Conservation (phyloP, 2,797 vertebrate genomes). For the Poeciliopsis gracilis region DNA sequence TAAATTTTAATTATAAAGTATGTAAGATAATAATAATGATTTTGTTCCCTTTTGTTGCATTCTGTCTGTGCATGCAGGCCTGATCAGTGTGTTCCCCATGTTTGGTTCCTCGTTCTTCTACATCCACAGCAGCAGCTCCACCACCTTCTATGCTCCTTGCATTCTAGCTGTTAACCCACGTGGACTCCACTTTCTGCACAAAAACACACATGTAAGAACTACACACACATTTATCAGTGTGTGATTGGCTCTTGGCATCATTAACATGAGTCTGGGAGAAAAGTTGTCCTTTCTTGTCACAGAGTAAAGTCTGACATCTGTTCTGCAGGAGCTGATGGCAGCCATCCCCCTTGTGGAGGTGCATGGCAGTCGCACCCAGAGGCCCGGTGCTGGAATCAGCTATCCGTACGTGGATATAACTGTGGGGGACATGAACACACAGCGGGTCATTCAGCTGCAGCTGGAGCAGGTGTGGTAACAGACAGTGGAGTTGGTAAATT, state of each 20-base stretch:
- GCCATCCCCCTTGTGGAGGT: conserved; percentile 89
- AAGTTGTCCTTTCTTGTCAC: conserved; percentile 11
- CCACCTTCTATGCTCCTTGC: conserved; percentile 87
- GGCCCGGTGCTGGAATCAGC: conserved; percentile 86
- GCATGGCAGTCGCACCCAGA: conserved; percentile 91
- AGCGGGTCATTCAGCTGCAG: conserved; percentile 90
- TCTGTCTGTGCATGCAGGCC: conserved; percentile 76
- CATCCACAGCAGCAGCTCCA: conserved; percentile 95
- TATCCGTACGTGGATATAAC: conserved; percentile 93
- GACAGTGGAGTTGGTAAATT: conserved; percentile 1
- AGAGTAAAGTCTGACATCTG: conserved; percentile 30
- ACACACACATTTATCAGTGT: background rate
- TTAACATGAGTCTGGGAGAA: conserved; percentile 22
- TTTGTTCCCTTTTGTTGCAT: background rate
- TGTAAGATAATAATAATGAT: background rate
- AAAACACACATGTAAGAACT: conserved; percentile 88
- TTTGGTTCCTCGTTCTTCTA: conserved; percentile 98
- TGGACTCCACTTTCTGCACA: conserved; percentile 94
- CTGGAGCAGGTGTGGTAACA: conserved; percentile 87
- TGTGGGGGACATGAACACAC: conserved; percentile 85
- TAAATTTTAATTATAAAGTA: background rate
- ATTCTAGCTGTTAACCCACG: conserved; percentile 95
- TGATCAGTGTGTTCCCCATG: conserved; percentile 92
- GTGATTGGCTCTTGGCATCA: conserved; percentile 24
- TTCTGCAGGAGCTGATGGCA: conserved; percentile 84